A percentile compares a stretch with the other conserved stretches of the same genome.
These are phyloP conservation scores for Drosophila meridiana DNA, from an alignment of 2,888 invertebrate genomes.

Conservation along the genomic window DNA sequence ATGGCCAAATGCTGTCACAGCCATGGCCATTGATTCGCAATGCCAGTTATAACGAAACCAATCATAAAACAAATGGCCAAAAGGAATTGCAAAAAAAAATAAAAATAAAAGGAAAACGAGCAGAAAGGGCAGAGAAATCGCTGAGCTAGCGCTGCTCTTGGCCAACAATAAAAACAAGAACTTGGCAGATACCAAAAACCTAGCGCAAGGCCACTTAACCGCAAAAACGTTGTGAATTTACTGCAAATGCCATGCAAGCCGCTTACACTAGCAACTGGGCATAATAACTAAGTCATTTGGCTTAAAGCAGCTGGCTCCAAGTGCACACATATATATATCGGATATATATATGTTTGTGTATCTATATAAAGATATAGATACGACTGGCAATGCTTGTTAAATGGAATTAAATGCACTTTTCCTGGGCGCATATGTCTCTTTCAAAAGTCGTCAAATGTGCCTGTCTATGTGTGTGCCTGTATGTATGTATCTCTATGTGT, in stretches of 20 bases:
- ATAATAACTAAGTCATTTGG: constrained; percentile 52
- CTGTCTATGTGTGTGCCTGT: not conserved
- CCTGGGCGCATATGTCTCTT: constrained; percentile 38
- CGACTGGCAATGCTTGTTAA: constrained; percentile 19
- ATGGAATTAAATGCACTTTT: constrained; percentile 34
- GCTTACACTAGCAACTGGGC: constrained; percentile 45
- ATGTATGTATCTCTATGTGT: not conserved
- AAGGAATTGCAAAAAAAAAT: constrained; percentile 38
- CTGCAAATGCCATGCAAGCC: constrained; percentile 28
- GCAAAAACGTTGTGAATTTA: constrained; percentile 51
- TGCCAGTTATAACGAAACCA: constrained; percentile 51
- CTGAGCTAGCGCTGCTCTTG: constrained; percentile 35
- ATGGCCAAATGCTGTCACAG: constrained; percentile 30
- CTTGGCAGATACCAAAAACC: constrained; percentile 30
- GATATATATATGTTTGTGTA: not conserved
- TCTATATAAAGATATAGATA: constrained; percentile 6
- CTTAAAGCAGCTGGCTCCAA: constrained; percentile 2
- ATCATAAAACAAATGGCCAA: constrained; percentile 54
- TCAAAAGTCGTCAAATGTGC: constrained; percentile 6
- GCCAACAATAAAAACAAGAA: constrained; percentile 11
- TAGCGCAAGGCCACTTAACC: constrained; percentile 57
- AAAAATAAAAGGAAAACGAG: not conserved
- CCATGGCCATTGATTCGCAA: constrained; percentile 34
- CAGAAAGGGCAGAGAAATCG: constrained; percentile 12
- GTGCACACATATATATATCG: not conserved